Percentiles rank a stretch among this genome's conserved stretches.
phyloP scores from a whole-genome alignment of 2,888 invertebrate species.

The Agrilus biguttatus region DNA sequence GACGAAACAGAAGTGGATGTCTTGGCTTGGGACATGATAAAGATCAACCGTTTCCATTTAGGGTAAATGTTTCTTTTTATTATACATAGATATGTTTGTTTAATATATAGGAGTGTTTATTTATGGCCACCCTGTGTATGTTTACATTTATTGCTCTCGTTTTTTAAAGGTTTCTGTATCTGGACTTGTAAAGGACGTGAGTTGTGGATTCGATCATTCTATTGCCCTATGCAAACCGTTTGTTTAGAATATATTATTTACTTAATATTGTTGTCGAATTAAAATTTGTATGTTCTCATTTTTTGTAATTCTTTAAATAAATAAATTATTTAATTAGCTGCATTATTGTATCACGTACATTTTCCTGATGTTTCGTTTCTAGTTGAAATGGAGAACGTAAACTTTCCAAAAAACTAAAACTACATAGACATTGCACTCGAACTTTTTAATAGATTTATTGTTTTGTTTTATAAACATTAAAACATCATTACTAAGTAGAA shows the following conservation, averaged over 20 bases:
- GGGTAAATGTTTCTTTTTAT: slow-evolving; percentile 33
- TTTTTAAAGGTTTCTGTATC: slow-evolving; percentile 70
- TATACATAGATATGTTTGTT: not conserved
- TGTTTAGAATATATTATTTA: slow-evolving; percentile 25
- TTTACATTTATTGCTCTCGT: slow-evolving; percentile 12
- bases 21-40: slow-evolving; percentile 68
- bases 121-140: not conserved
- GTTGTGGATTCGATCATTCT: slow-evolving; percentile 78
- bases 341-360: too few species aligned
- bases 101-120: not conserved
- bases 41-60: slow-evolving; percentile 80
- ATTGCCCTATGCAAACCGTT: slow-evolving; percentile 63
- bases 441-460: too few species aligned
- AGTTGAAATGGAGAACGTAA: too few species aligned
- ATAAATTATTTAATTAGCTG: too few species aligned
- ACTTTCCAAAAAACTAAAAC: too few species aligned
- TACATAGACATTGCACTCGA: too few species aligned
- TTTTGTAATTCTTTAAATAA: too few species aligned
- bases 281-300: too few species aligned
- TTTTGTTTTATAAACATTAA: too few species aligned
- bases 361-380: too few species aligned
- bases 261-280: too few species aligned
- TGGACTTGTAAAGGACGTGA: slow-evolving; percentile 56
- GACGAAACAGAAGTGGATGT: slow-evolving; percentile 69
- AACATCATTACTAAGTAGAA: too few species aligned